A percentile compares a stretch with the other conserved stretches of the same genome.
Conservation (phyloP, 2,888 invertebrate species). For the Scaptomyza tumidula region DNA sequence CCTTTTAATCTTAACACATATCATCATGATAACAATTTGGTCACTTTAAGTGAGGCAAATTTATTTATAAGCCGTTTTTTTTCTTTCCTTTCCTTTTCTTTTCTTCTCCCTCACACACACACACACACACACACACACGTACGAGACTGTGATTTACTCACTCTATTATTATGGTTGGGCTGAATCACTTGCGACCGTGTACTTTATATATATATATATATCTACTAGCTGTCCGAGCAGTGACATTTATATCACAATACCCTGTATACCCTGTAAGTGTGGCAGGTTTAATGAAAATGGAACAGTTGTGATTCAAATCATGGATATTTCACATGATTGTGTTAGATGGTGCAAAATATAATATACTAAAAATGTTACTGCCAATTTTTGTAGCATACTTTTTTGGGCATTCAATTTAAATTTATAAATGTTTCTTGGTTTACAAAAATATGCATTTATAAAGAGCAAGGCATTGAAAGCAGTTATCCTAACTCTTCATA, state of each 20-base stretch:
- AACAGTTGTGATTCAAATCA: neutral
- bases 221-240: constrained; percentile 28
- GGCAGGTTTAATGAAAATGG: neutral
- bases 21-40: constrained; percentile 84
- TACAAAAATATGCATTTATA: no score
- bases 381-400: constrained; percentile 8
- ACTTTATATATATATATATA: constrained; percentile 5
- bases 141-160: constrained; percentile 59
- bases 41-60: constrained; percentile 84
- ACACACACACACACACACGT: neutral
- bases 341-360: no score
- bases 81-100: constrained; percentile 6
- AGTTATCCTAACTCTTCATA: neutral
- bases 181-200: constrained; percentile 45
- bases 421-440: no score
- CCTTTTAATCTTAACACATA: constrained; percentile 84
- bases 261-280: constrained; percentile 47
- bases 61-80: constrained; percentile 83
- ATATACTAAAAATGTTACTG: no score
- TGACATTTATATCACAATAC: constrained; percentile 35
- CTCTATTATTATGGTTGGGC: constrained; percentile 68
- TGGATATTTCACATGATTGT: neutral
- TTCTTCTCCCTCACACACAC: neutral
- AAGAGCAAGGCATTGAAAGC: neutral
- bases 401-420: neutral